A percentile compares a stretch with the other conserved stretches of the same genome.
Conservation (phyloP, 2,113 vertebrate genomes). For the Ramphastos sulfuratus region DNA sequence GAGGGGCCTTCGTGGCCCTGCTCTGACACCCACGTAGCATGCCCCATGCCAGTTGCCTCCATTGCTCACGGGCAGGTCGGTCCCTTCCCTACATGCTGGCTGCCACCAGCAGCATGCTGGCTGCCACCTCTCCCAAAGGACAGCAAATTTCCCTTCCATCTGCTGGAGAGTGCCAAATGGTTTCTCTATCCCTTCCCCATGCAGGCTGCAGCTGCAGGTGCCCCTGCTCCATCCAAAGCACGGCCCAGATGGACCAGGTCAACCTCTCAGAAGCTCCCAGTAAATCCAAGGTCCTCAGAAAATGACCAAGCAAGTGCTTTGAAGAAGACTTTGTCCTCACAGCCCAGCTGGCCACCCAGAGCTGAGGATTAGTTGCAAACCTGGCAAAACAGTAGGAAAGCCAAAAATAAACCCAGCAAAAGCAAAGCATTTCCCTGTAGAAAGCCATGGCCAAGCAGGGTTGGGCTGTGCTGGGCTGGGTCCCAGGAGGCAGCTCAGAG, state of each 20-base stretch:
- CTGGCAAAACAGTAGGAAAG: conserved; percentile 20
- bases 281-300: background rate
- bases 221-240: background rate
- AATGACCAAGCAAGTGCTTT: background rate
- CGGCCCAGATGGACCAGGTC: background rate
- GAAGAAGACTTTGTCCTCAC: background rate
- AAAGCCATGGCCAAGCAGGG: background rate
- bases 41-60: background rate
- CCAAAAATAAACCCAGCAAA: conserved; percentile 16
- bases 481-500: background rate
- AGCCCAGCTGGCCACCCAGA: conserved; percentile 7
- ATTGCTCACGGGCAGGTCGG: accelerated
- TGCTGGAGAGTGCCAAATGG: background rate
- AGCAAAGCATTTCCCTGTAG: conserved; percentile 2
- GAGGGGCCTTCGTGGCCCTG: background rate
- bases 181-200: accelerated
- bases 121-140: background rate
- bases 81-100: accelerated
- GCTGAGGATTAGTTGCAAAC: conserved; percentile 12
- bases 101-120: background rate
- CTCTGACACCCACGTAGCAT: no score
- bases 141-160: background rate
- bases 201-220: background rate
- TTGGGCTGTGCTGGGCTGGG: background rate
- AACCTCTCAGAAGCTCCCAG: background rate